A percentile compares a stretch with the other conserved stretches of the same genome.
These are phyloP conservation scores for Felis catus DNA, from an alignment of 2,113 vertebrate genomes.

Conservation along the genomic window F.catus_Fca126_mat1.0 CM031414.1:37424501-37425000, in stretches of 20 bases:
- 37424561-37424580: fast-evolving
- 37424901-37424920: too few relatives aligned
- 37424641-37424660: background rate
- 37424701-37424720: background rate
- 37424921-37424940: background rate
- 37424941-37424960: background rate
- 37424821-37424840: too few relatives aligned
- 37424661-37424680: background rate
- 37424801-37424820: too few relatives aligned
- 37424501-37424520: fast-evolving
- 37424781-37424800: too few relatives aligned
- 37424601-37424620: background rate
- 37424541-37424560: too few relatives aligned
- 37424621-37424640: background rate
- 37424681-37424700: background rate
- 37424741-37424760: background rate
- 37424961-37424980: background rate
- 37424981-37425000: background rate
- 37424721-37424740: background rate
- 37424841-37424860: too few relatives aligned
- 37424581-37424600: background rate
- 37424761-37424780: too few relatives aligned
- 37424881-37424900: too few relatives aligned
- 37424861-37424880: too few relatives aligned
- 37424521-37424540: background rate